Conservation (phyloP, 2,888 invertebrate genomes). For the Dryomyza anilis region DNA sequence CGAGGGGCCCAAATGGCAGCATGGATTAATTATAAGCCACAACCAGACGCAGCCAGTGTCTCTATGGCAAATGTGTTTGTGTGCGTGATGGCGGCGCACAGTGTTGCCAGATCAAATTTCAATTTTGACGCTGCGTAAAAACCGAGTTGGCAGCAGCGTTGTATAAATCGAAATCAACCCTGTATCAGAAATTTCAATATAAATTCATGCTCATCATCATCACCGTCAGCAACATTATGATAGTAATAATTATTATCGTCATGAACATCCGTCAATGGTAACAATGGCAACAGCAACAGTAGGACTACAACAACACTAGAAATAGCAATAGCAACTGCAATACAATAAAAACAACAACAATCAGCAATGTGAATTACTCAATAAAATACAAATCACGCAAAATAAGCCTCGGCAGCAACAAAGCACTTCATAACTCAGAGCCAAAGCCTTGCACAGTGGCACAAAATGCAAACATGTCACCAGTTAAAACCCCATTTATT, state of each 20-base stretch:
- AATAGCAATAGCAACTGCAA: too few relatives aligned
- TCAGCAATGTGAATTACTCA: slow-evolving; percentile 5
- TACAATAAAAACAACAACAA: slow-evolving; percentile 14
- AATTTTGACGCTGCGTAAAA: neutral
- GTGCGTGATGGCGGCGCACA: neutral
- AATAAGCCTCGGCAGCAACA: neutral
- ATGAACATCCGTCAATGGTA: slow-evolving; percentile 1
- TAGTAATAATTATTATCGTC: neutral
- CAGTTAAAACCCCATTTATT: too few relatives aligned
- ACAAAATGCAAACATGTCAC: slow-evolving; percentile 24
- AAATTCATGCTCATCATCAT: slow-evolving; percentile 13
- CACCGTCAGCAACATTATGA: neutral
- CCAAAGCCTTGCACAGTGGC: slow-evolving; percentile 5
- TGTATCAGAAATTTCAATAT: slow-evolving; percentile 5
- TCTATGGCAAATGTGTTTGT: neutral
- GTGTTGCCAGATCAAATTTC: slow-evolving; percentile 23
- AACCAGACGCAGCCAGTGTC: neutral
- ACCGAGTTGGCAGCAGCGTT: neutral
- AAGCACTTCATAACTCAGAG: slow-evolving; percentile 15
- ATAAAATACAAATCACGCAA: slow-evolving; percentile 20
- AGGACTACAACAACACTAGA: neutral
- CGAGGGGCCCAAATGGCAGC: slow-evolving; percentile 10
- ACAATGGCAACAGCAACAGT: slow-evolving; percentile 1
- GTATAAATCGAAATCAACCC: neutral
- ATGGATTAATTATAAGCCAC: slow-evolving; percentile 24